Evolutionary conservation across 2,888 invertebrate species (phyloP).

Genomic region (Nemotelus nigrinus): DNA sequence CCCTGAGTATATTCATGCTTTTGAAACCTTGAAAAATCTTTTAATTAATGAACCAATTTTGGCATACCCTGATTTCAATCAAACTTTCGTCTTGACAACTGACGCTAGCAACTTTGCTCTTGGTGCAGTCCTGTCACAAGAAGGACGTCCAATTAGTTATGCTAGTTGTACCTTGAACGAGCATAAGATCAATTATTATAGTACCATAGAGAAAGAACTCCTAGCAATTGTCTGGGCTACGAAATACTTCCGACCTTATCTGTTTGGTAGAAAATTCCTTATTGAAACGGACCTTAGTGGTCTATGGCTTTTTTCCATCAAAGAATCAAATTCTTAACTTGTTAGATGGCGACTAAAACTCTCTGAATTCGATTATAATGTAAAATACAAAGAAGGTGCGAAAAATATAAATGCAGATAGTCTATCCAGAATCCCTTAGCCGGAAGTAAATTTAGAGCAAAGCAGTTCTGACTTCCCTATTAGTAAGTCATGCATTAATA

Average conservation of each 20-base stretch:
- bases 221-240: conserved; percentile 57
- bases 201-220: conserved; percentile 58
- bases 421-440: conserved; percentile 30
- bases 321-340: conserved; percentile 60
- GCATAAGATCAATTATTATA: conserved; percentile 54
- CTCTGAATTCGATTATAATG: conserved; percentile 55
- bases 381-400: conserved; percentile 51
- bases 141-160: conserved; percentile 55
- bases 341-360: conserved; percentile 59
- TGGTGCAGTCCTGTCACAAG: conserved; percentile 55
- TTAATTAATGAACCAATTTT: conserved; percentile 42
- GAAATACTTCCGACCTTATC: conserved; percentile 58
- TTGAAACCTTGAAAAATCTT: conserved; percentile 29
- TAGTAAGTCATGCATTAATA: conserved; percentile 48
- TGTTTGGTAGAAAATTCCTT: conserved; percentile 58
- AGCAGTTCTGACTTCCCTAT: conserved; percentile 42
- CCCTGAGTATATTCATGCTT: too few species aligned
- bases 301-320: conserved; percentile 59
- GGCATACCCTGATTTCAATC: conserved; percentile 47
- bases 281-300: conserved; percentile 62
- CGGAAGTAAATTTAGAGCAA: background rate
- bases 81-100: conserved; percentile 55
- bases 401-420: conserved; percentile 47
- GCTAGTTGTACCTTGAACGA: conserved; percentile 53
- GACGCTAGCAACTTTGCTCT: conserved; percentile 55